Conservation (phyloP, 30 jellyfish, hydroid and myxozoan genomes). For the Aurelia coerulea region DNA sequence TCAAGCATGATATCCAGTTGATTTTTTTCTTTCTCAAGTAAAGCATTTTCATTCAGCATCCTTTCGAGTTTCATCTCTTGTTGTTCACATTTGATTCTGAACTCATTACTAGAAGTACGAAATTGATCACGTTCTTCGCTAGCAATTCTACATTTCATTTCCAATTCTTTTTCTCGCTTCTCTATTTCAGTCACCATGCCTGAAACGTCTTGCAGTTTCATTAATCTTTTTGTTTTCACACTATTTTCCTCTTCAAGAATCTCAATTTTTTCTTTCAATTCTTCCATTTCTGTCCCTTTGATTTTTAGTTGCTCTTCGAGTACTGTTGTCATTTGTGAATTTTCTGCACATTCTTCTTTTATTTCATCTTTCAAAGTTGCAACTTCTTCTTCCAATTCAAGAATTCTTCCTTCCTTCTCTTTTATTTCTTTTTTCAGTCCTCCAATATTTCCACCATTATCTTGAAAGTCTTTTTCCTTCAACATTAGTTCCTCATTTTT, state of each 20-base stretch:
- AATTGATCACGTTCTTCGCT: neutral
- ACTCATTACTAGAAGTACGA: neutral
- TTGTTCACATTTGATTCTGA: neutral
- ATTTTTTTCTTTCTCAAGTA: conserved; percentile 5
- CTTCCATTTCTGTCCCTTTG: neutral
- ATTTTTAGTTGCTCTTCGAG: neutral
- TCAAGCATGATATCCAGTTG: neutral
- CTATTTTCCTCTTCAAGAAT: neutral
- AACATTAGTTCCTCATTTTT: neutral
- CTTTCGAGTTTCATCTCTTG: conserved; percentile 1
- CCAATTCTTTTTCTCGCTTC: neutral
- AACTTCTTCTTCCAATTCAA: neutral
- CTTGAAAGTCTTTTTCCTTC: conserved; percentile 11
- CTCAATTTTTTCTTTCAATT: neutral
- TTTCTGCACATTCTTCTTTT: conserved; percentile 10
- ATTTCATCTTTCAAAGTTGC: conserved; percentile 13
- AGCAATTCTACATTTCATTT: neutral
- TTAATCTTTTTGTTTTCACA: neutral
- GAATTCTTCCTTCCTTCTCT: neutral
- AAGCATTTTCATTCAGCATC: neutral
- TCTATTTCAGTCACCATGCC: neutral
- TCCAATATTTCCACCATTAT: neutral
- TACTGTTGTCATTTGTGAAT: neutral
- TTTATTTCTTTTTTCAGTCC: neutral
- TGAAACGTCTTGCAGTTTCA: neutral